Conservation (phyloP, 2,888 invertebrate genomes). For the Heliconius charithonia region DNA sequence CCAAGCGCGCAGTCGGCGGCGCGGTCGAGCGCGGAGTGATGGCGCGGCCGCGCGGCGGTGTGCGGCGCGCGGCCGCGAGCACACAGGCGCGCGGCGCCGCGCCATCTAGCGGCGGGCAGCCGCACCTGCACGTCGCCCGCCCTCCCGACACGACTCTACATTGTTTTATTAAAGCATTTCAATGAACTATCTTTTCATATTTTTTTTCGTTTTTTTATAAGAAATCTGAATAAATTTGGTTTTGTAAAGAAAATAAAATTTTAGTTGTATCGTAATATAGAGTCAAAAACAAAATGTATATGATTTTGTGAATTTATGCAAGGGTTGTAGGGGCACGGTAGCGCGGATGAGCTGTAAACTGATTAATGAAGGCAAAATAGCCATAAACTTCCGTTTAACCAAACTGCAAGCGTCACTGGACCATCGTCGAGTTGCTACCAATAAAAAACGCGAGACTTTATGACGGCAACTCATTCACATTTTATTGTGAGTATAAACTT, state of each 20-base stretch:
- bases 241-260: neutral
- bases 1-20: constrained; percentile 78
- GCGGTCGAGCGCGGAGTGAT: constrained; percentile 82
- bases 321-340: constrained; percentile 69
- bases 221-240: neutral
- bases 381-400: constrained; percentile 84
- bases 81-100: constrained; percentile 71
- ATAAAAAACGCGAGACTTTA: constrained; percentile 84
- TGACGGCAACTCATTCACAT: constrained; percentile 84
- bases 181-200: neutral
- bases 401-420: constrained; percentile 81
- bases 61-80: constrained; percentile 65
- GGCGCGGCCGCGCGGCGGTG: constrained; percentile 69
- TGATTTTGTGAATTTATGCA: neutral
- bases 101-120: constrained; percentile 78
- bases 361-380: constrained; percentile 84
- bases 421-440: constrained; percentile 78
- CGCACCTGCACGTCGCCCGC: constrained; percentile 56
- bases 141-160: constrained; percentile 52
- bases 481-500: constrained; percentile 84
- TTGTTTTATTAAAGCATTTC: constrained; percentile 29
- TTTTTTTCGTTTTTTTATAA: neutral
- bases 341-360: constrained; percentile 81
- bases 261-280: neutral
- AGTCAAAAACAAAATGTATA: neutral